A percentile compares a stretch with the other conserved stretches of the same genome.
Evolutionary conservation across 2,113 vertebrate genomes (phyloP).

Genomic region (Daubentonia madagascariensis): DNA sequence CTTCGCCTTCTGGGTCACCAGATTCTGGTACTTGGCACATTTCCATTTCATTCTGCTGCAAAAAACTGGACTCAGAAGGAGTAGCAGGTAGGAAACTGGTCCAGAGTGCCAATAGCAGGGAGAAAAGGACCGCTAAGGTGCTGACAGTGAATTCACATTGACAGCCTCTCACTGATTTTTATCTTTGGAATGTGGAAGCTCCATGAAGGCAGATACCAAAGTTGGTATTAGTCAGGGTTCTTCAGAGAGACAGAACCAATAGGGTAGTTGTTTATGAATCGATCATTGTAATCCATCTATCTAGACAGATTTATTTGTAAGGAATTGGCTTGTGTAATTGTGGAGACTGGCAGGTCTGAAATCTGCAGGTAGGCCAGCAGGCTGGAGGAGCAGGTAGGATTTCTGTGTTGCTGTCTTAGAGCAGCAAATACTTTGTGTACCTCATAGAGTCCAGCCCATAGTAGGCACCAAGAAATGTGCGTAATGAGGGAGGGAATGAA

Average conservation of each 20-base stretch:
- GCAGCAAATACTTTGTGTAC: not conserved
- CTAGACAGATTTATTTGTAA: not conserved
- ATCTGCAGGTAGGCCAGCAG: not conserved
- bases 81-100: not conserved
- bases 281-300: not conserved
- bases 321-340: not conserved
- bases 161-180: not conserved
- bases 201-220: not conserved
- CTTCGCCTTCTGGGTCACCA: not conserved
- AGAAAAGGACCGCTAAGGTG: not conserved
- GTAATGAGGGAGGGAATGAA: not conserved
- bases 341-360: not conserved
- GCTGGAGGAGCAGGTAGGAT: not conserved
- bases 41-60: not conserved
- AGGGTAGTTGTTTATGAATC: not conserved
- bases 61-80: not conserved
- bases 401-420: not conserved
- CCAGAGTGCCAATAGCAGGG: no score
- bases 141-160: not conserved
- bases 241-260: not conserved
- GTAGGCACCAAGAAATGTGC: not conserved
- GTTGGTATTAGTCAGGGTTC: not conserved
- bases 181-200: not conserved
- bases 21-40: not conserved
- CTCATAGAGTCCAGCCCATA: not conserved